Conservation (phyloP, 1,140 invertebrate genomes). For the Drosophila biarmipes region DNA sequence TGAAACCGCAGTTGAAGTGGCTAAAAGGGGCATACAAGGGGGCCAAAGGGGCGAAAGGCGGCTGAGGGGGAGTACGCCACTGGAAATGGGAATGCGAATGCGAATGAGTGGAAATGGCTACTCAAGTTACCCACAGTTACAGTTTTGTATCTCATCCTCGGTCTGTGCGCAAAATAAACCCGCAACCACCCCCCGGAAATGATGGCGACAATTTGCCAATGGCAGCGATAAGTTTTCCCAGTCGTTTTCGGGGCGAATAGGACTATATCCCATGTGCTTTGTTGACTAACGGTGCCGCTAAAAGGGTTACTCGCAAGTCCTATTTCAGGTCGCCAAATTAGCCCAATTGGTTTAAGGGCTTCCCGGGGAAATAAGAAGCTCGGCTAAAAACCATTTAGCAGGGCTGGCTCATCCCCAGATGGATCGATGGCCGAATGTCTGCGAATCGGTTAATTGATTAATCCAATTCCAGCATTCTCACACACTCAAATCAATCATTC, state of each 20-base stretch:
- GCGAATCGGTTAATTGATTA: constrained; percentile 38
- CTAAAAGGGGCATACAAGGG: constrained; percentile 17
- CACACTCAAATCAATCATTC: constrained; percentile 34
- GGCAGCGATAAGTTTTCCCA: constrained; percentile 65
- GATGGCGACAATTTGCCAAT: constrained; percentile 81
- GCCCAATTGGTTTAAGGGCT: constrained; percentile 14
- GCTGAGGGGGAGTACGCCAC: constrained; percentile 8
- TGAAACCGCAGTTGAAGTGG: constrained; percentile 76
- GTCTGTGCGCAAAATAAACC: not conserved
- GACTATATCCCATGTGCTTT: constrained; percentile 14
- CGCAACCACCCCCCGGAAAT: constrained; percentile 31
- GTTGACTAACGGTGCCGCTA: constrained; percentile 15
- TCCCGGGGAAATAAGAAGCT: not conserved
- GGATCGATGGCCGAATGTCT: not conserved
- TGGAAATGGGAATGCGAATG: constrained; percentile 38
- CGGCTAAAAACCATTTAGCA: not conserved
- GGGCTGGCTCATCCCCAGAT: constrained; percentile 5
- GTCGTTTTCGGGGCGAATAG: not conserved
- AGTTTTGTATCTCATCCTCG: constrained; percentile 39
- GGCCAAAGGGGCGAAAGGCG: constrained; percentile 1
- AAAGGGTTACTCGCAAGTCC: constrained; percentile 31
- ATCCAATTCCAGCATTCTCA: constrained; percentile 28
- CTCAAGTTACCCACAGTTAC: constrained; percentile 55
- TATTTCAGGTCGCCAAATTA: constrained; percentile 22
- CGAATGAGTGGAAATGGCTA: constrained; percentile 51